Conservation (phyloP, 2,888 invertebrate species). For the Pseudococcus jackbeardsleyi region DNA sequence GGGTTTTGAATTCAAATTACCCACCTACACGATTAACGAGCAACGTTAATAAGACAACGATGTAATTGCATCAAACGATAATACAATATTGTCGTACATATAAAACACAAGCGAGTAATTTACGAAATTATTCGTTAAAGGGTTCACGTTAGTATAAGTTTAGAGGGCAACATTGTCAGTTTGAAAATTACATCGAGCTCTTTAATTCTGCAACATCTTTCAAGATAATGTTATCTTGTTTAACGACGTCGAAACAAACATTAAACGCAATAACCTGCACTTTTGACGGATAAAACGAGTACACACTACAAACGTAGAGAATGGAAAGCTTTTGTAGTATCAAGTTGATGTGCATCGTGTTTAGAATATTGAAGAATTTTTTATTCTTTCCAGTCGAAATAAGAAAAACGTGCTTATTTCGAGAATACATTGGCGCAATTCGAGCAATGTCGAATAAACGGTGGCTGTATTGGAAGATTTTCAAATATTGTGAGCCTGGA, state of each 20-base stretch:
- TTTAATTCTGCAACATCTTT: slow-evolving; percentile 17
- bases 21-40: background rate
- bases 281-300: background rate
- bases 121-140: background rate
- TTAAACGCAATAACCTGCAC: slow-evolving; percentile 7
- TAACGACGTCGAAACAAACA: background rate
- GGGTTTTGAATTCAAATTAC: too few species aligned
- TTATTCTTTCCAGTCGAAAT: background rate
- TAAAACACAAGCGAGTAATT: background rate
- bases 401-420: background rate
- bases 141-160: background rate
- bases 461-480: too few species aligned
- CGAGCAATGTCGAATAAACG: too few species aligned
- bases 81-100: background rate
- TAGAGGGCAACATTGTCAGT: slow-evolving; percentile 17
- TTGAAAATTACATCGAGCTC: background rate
- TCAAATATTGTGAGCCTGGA: too few species aligned
- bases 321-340: background rate
- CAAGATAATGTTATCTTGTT: background rate
- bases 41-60: background rate
- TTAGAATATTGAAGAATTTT: background rate
- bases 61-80: background rate
- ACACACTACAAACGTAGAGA: background rate
- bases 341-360: background rate
- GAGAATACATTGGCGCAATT: too few species aligned